Evolutionary conservation across 2,113 vertebrate genomes (phyloP), one percentile per base, ranked within the genome.

Genomic region (Bungarus multicinctus): DNA sequence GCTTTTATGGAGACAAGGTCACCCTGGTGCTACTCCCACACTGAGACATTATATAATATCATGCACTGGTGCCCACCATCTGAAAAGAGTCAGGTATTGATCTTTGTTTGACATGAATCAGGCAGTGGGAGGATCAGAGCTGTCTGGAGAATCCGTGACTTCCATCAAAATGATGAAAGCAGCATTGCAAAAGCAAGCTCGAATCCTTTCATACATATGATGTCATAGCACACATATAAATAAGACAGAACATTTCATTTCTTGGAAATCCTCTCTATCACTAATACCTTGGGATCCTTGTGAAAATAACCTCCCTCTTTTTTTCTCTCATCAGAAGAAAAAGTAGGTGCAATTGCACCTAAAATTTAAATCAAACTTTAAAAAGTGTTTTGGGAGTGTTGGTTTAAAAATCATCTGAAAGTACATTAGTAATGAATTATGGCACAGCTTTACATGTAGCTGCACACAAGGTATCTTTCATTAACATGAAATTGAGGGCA

Each of bases 391-490:
- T 69, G 60, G 1, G 60, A 0, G 60, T 3, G 11, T 25, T 7
- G 57, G 23, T 58, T 55, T 27, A 27, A 94, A 39, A 95, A 53
- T 92, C 47, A 12, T 23, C 22, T 92, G 85, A 89, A 94, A 91
- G 91, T 94, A 95, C 86, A 91, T 94, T 94, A 50, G 90, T 2
- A 87, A 14, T 4, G 92, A 94, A 94, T 16, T 34, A 30, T 92
- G 45, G 57, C 3, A 57, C n/a, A 94, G 34, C 47, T 60, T 93
- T 89, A 87, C 91, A 6, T 57, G 23, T 8, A 90, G 0, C 7
- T 47, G 0, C 16, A 6, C 50, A 5, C 89, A 92, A 27, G n/a
- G 27, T 5, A 39, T 14, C 22, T 34, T 11, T 22, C 14, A 52
- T 4, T 91, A 94, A 92, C 58, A 87, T 2, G 90, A 91, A 94